Evolutionary conservation across 2,797 vertebrate species (phyloP).

Genomic region (Notamacropus eugenii): DNA sequence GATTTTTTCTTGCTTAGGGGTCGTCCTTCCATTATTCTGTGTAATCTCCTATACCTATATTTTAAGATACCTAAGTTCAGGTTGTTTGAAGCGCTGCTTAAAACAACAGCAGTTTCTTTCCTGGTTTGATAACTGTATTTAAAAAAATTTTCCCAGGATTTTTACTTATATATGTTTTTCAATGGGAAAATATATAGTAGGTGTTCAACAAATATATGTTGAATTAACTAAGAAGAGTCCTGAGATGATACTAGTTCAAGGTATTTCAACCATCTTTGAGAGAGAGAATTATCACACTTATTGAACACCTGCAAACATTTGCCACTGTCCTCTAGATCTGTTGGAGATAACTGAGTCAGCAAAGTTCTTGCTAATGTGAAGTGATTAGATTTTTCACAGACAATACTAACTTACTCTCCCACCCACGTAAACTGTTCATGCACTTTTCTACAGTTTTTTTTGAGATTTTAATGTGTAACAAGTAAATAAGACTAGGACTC

Average conservation of each 20-base stretch:
- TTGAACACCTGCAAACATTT: conserved; percentile 73
- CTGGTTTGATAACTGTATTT: conserved; percentile 49
- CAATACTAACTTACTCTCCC: not conserved
- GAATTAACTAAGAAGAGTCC: too few species aligned
- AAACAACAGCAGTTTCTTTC: conserved; percentile 60
- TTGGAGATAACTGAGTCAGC: conserved; percentile 62
- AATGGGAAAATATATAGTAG: conserved; percentile 23
- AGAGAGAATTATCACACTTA: conserved; percentile 73
- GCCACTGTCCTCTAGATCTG: conserved; percentile 70
- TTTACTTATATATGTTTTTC: conserved; percentile 63
- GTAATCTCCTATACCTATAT: not conserved
- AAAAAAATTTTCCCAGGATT: conserved; percentile 58
- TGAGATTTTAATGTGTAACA: conserved; percentile 43
- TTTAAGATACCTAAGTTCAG: conserved; percentile 26
- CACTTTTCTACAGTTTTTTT: not conserved
- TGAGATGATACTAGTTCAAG: too few species aligned
- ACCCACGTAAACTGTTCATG: not conserved
- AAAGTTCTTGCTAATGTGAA: conserved; percentile 58
- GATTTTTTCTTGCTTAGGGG: not conserved
- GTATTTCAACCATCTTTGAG: conserved; percentile 70
- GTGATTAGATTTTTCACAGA: conserved; percentile 36
- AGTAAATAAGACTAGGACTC: conserved; percentile 10
- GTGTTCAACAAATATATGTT: too few species aligned
- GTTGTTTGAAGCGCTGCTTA: conserved; percentile 54
- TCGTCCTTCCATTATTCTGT: not conserved